A percentile compares a stretch with the other conserved stretches of the same genome.
Conservation (phyloP, 2,888 invertebrate species). For the Gnatocerus cornutus region DNA sequence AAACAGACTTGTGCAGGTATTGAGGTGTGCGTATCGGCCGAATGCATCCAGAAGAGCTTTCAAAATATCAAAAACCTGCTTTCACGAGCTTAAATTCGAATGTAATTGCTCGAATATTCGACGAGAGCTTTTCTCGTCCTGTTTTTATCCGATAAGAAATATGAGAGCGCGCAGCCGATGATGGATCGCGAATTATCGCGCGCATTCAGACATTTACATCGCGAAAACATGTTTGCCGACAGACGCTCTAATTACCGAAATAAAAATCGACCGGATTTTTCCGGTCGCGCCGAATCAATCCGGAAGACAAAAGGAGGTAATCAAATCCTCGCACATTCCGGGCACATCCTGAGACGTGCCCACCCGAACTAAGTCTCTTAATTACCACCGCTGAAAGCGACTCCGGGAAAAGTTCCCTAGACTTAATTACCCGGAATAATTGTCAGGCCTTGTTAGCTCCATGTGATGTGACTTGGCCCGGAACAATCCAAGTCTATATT, state of each 20-base stretch:
- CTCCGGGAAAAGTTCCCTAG: slow-evolving; percentile 72
- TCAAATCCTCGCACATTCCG: slow-evolving; percentile 64
- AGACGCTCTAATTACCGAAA: slow-evolving; percentile 1
- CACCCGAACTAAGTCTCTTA: slow-evolving; percentile 72
- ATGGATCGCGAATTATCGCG: slow-evolving; percentile 51
- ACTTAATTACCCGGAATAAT: slow-evolving; percentile 78
- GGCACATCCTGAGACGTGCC: slow-evolving; percentile 66
- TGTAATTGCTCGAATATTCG: slow-evolving; percentile 65
- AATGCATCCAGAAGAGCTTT: slow-evolving; percentile 67
- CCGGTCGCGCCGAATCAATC: slow-evolving; percentile 48
- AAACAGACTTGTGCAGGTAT: slow-evolving; percentile 68
- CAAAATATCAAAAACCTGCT: slow-evolving; percentile 65
- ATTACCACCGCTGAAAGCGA: slow-evolving; percentile 71
- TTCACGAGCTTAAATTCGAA: slow-evolving; percentile 65
- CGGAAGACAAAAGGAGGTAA: slow-evolving; percentile 64
- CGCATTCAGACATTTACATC: slow-evolving; percentile 35
- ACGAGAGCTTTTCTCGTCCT: slow-evolving; percentile 50
- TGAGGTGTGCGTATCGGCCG: slow-evolving; percentile 68
- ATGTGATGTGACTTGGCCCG: slow-evolving; percentile 60
- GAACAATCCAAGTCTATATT: slow-evolving; percentile 45
- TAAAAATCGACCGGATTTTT: slow-evolving; percentile 4
- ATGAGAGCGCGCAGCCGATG: slow-evolving; percentile 45
- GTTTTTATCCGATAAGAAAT: slow-evolving; percentile 53
- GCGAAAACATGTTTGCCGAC: slow-evolving; percentile 29
- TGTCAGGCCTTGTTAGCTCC: slow-evolving; percentile 71